Evolutionary conservation across 2,888 invertebrate species (phyloP).

Genomic region (Xanthorhoe spadicearia): DNA sequence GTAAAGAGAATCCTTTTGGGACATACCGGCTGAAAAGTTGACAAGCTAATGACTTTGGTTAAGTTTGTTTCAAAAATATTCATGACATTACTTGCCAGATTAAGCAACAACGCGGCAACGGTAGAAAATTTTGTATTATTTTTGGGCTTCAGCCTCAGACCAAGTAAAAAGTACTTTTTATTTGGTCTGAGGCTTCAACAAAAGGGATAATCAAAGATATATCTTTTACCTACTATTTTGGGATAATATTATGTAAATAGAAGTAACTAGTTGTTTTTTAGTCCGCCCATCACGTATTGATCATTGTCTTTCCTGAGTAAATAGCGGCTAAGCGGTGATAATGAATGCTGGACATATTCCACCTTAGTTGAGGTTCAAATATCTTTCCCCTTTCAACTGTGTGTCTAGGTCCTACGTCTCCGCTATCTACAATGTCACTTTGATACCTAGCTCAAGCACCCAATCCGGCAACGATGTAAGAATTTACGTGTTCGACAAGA

Average conservation of each 20-base stretch:
- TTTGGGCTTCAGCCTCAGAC: too few relatives aligned
- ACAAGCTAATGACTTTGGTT: background rate
- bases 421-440: conserved; percentile 7
- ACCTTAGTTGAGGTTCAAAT: background rate
- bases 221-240: too few relatives aligned
- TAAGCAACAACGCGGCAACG: background rate
- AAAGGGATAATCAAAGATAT: too few relatives aligned
- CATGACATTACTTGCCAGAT: background rate
- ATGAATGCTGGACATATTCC: too few relatives aligned
- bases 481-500: conserved; percentile 17
- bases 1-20: conserved; percentile 14
- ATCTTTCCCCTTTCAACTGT: background rate
- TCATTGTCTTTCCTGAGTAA: too few relatives aligned
- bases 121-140: background rate
- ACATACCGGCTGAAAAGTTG: conserved; percentile 5
- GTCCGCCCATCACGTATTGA: too few relatives aligned
- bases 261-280: too few relatives aligned
- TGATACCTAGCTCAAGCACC: conserved; percentile 10
- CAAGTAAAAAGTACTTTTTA: too few relatives aligned
- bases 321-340: too few relatives aligned
- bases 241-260: too few relatives aligned
- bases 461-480: background rate
- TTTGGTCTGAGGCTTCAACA: too few relatives aligned
- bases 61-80: background rate
- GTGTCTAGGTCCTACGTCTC: background rate